These are phyloP conservation scores for Percopsis omiscomaycus DNA, from an alignment of 2,797 vertebrate species.

Conservation along the genomic window DNA sequence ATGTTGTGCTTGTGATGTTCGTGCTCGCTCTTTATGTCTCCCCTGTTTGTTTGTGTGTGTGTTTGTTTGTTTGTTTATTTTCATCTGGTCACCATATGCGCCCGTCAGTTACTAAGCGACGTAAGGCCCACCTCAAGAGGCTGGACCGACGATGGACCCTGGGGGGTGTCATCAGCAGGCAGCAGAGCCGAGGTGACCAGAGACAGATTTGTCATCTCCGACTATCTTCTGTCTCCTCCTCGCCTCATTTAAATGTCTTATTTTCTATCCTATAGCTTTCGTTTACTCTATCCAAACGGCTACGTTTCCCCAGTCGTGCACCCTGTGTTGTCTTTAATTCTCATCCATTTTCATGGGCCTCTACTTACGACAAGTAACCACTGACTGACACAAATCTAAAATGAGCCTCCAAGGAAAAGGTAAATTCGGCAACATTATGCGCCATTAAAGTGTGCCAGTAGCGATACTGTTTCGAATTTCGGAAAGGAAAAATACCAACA, in stretches of 20 bases:
- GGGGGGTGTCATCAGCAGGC: conserved; percentile 99
- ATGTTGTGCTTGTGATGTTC: conserved; percentile 64
- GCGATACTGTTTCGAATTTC: conserved; percentile 43
- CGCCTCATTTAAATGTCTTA: conserved; percentile 21
- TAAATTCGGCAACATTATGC: conserved; percentile 53
- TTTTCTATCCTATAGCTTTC: conserved; percentile 52
- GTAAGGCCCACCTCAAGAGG: conserved; percentile 98
- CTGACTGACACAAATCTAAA: conserved; percentile 51
- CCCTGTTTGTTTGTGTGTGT: conserved; percentile 45
- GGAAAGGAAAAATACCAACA: conserved; percentile 13
- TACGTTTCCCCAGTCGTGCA: conserved; percentile 33
- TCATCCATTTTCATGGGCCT: conserved; percentile 45
- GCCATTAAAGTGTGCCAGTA: conserved; percentile 48
- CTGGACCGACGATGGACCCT: conserved; percentile 99
- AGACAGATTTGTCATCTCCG: conserved; percentile 61
- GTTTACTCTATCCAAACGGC: conserved; percentile 24
- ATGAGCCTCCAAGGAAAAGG: conserved; percentile 41
- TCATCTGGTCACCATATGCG: conserved; percentile 53
- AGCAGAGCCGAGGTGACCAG: conserved; percentile 98
- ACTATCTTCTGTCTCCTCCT: conserved; percentile 56
- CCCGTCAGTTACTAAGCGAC: conserved; percentile 97
- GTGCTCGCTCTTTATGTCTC: conserved; percentile 62
- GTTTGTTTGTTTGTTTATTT: conserved; percentile 14
- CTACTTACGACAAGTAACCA: conserved; percentile 53
- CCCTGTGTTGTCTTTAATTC: conserved; percentile 34